A percentile compares a stretch with the other conserved stretches of the same genome.
These are phyloP conservation scores for Notamacropus eugenii DNA, from an alignment of 2,797 vertebrate species.

Conservation along the genomic window DNA sequence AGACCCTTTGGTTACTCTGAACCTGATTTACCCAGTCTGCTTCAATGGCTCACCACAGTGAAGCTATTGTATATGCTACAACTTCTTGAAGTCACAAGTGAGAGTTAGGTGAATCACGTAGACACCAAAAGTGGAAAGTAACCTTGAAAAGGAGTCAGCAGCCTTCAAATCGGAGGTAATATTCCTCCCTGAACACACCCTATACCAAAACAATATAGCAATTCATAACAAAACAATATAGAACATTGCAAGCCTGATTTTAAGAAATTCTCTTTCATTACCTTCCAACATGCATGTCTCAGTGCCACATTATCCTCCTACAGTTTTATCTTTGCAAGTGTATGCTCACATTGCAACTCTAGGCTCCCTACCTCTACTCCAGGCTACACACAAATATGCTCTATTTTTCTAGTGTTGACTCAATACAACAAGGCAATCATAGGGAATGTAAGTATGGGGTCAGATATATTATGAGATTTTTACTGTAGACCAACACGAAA, in stretches of 20 bases:
- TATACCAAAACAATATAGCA: background rate
- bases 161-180: background rate
- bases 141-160: too few relatives aligned
- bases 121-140: background rate
- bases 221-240: background rate
- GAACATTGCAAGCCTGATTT: background rate
- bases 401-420: background rate
- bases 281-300: background rate
- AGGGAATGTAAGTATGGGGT: background rate
- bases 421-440: background rate
- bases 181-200: background rate
- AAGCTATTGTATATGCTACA: background rate
- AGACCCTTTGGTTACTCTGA: background rate
- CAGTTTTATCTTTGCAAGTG: background rate
- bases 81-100: background rate
- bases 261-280: background rate
- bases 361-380: background rate
- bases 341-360: background rate
- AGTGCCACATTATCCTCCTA: background rate
- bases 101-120: background rate
- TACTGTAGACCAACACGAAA: background rate
- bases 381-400: background rate
- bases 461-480: background rate
- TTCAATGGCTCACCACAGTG: fast-evolving
- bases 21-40: background rate